Evolutionary conservation across 2,888 invertebrate species (phyloP), one percentile per base, ranked within the genome.

Genomic region (Ophion ellenae): DNA sequence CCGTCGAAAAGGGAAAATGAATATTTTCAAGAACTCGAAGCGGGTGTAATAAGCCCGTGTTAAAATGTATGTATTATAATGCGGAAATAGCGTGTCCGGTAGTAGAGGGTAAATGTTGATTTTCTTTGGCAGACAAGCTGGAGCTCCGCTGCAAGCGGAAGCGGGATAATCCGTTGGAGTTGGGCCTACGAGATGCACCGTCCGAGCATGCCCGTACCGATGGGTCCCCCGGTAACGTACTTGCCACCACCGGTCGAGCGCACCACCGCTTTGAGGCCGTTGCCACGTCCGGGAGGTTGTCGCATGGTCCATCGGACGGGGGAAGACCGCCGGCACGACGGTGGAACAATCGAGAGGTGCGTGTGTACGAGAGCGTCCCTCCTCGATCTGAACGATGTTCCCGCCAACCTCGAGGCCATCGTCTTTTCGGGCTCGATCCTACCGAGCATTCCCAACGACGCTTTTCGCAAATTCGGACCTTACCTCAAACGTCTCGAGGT

Each of bases 401-500:
- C 92, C 0, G 74, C 67, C 0, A 87, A 84, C 0, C 77, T 81
- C 1, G 88, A 88, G 2, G 87, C 85, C 0, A 90, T 92, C 17
- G 88, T 88, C 45, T 88, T 91, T 17, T 84, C 88, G 0, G 75
- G 87, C 0, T 91, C 92, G n/a, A 84, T 86, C 6, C 86, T 92
- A 10, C 83, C 85, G 5, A 89, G 76, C 0, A 85, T 92, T 17
- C 88, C 87, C 0, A 74, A 81, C 17, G 85, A 88, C 24, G 71
- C 86, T 1, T 91, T 92, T n/a, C 70, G 75, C 0, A 90, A 90
- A 53, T 92, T 92, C 66, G 85, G 90, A 11, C 88, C 89, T 53
- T 89, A 88, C 73, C 64, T 92, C 7, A 88, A 84, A 28, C 85
- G 81, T 40, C 87, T 92, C 0, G 91, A 91, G 20, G 67, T 92